These are phyloP conservation scores for Microtus montanus DNA, from an alignment of 2,113 vertebrate species.

Conservation along the genomic window DNA sequence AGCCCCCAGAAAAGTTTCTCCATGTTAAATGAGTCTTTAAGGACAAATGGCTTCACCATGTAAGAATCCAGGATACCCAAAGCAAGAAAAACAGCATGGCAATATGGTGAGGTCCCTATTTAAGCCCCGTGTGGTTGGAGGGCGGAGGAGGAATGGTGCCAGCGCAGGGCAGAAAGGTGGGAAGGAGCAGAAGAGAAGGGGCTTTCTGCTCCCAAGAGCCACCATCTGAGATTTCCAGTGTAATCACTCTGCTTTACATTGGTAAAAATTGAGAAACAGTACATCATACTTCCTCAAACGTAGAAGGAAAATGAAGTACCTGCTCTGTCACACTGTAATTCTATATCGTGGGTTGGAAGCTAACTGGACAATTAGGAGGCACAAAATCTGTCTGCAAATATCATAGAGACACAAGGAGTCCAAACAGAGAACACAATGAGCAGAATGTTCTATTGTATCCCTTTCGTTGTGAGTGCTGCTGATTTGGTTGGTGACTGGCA, in stretches of 20 bases:
- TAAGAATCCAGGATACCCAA: background rate
- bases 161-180: rapidly evolving
- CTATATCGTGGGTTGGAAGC: background rate
- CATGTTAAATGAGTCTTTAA: background rate
- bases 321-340: background rate
- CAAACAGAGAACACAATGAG: background rate
- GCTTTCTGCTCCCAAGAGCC: background rate
- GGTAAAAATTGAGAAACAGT: background rate
- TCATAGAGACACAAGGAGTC: background rate
- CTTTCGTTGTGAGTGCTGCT: conserved; percentile 20
- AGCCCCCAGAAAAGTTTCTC: conserved; percentile 55
- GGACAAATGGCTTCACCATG: background rate
- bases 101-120: background rate
- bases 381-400: background rate
- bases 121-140: background rate
- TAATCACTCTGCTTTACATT: background rate
- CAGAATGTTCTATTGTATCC: background rate
- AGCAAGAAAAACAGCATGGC: background rate
- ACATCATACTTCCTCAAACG: background rate
- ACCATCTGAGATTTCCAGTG: background rate
- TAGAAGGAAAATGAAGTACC: background rate
- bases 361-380: background rate
- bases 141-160: background rate
- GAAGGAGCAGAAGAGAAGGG: background rate
- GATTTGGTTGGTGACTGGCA: background rate